Evolutionary conservation across 2,888 invertebrate species (phyloP).

Genomic region (Periphyllus acericola): DNA sequence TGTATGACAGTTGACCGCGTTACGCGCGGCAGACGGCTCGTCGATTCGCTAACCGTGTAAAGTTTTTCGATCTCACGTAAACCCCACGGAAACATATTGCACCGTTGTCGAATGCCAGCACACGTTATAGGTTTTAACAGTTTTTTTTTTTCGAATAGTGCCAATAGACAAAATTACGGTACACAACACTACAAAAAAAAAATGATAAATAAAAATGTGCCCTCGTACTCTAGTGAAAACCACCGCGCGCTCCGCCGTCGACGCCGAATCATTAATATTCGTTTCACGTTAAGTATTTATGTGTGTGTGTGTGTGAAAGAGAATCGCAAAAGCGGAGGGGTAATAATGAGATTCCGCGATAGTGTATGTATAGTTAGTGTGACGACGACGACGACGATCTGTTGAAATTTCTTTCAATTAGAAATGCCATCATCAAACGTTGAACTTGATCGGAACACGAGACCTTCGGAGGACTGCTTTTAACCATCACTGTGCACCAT

Average conservation of each 20-base stretch:
- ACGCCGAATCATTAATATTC: constrained; percentile 17
- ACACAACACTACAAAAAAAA: neutral
- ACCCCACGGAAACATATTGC: neutral
- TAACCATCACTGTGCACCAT: neutral
- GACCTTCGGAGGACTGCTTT: neutral
- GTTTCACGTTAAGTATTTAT: constrained; percentile 22
- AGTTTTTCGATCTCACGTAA: constrained; percentile 26
- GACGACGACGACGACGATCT: neutral
- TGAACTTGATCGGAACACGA: neutral
- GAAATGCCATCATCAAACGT: neutral
- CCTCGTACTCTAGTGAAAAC: neutral
- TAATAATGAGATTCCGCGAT: neutral
- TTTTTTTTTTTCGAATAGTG: neutral
- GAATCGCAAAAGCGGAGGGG: neutral
- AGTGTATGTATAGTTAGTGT: neutral
- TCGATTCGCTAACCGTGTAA: neutral
- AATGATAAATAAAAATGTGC: neutral
- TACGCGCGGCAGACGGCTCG: too few species aligned
- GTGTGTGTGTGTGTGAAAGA: neutral
- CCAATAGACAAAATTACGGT: neutral
- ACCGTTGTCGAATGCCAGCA: neutral
- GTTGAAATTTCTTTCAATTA: constrained; percentile 11
- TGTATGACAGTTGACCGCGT: too few species aligned
- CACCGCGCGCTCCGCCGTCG: neutral
- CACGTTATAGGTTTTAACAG: neutral